Evolutionary conservation across 2,888 invertebrate genomes (phyloP).

Genomic region (Campopleginae sp.): DNA sequence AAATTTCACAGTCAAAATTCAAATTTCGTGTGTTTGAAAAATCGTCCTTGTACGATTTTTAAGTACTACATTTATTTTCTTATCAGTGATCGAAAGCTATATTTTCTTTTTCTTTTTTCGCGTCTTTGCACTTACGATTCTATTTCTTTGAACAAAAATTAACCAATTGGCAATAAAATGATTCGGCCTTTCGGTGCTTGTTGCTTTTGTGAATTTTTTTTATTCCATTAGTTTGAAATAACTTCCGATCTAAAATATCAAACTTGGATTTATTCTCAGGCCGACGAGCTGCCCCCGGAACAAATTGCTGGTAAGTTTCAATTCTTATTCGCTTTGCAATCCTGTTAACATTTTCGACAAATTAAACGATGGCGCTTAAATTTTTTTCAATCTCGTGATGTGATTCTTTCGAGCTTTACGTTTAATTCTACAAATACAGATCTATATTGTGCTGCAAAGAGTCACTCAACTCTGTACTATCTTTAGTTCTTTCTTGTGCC

Average conservation of each 20-base stretch:
- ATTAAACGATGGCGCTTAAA: neutral
- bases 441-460: neutral
- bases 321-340: constrained; percentile 25
- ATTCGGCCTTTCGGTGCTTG: constrained; percentile 60
- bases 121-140: constrained; percentile 29
- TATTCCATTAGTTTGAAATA: neutral
- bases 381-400: neutral
- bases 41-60: neutral
- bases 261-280: constrained; percentile 86
- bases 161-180: constrained; percentile 62
- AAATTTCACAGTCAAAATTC: constrained; percentile 20
- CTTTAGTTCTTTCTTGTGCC: constrained; percentile 19
- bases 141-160: constrained; percentile 46
- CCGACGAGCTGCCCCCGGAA: constrained; percentile 95
- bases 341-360: neutral
- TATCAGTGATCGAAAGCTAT: constrained; percentile 26
- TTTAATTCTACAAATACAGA: neutral
- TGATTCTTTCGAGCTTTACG: neutral
- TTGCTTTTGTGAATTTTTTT: constrained; percentile 22
- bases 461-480: constrained; percentile 22
- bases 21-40: neutral
- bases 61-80: neutral
- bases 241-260: constrained; percentile 43
- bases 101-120: constrained; percentile 17
- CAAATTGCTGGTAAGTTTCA: constrained; percentile 93